A percentile compares a stretch with the other conserved stretches of the same genome.
Conservation (phyloP, 2,113 vertebrate genomes). For the Synchiropus splendidus region DNA sequence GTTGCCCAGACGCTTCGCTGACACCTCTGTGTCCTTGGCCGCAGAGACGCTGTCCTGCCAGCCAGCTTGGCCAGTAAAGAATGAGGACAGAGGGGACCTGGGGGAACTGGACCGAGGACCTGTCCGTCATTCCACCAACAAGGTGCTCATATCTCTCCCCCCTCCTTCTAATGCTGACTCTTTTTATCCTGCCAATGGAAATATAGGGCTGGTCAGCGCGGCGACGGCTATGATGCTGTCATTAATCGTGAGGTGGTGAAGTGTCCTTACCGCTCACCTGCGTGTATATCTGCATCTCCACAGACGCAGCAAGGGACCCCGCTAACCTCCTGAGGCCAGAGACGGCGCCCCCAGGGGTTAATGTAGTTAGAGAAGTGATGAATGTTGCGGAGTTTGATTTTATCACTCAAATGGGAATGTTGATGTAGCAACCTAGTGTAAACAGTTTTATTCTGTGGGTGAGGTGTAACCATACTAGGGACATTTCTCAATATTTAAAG, state of each 20-base stretch:
- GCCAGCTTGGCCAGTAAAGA: constrained; percentile 47
- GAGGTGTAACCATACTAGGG: no score
- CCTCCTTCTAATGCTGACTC: constrained; percentile 8
- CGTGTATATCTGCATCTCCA: constrained; percentile 57
- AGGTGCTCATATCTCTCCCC: constrained; percentile 33
- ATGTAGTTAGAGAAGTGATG: constrained; percentile 39
- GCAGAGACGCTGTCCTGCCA: constrained; percentile 42
- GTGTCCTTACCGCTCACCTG: constrained; percentile 57
- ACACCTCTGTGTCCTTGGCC: constrained; percentile 63
- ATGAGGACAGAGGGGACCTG: constrained; percentile 49
- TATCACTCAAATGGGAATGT: constrained; percentile 40
- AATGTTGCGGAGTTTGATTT: constrained; percentile 35
- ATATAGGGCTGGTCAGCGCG: constrained; percentile 32
- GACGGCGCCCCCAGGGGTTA: constrained; percentile 32
- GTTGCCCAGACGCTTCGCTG: constrained; percentile 53
- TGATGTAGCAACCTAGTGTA: neutral
- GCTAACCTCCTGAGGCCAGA: constrained; percentile 33
- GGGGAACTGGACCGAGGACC: constrained; percentile 51
- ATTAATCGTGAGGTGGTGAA: constrained; percentile 49
- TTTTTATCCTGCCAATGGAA: constrained; percentile 48
- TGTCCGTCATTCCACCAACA: constrained; percentile 54
- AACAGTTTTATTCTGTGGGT: no score
- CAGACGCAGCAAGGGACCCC: constrained; percentile 37
- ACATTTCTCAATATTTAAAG: no score
- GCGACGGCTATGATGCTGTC: constrained; percentile 36